Base-by-base conservation (phyloP, 2,797 vertebrate genomes). In the Antennarius maculatus region DNA sequence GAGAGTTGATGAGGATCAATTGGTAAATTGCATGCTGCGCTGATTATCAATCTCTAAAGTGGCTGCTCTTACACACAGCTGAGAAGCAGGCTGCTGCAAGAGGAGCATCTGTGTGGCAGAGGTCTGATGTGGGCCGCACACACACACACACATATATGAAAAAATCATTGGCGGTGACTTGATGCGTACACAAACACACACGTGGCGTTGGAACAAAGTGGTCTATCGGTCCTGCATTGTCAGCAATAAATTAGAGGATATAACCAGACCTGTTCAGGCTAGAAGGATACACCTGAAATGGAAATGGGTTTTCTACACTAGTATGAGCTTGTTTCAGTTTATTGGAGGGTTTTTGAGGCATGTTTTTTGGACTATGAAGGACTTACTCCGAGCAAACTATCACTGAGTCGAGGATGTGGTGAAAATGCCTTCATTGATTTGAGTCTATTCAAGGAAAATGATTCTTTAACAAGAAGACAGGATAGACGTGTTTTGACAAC, bases 1-100 rank as follows among this genome's bases (percentile, higher is more conserved):
- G 61, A 66, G 64, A 81, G 65, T 57, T 89, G 86, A 88, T 88
- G 70, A 63, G 60, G 86, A 88, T 92, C 90, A 91, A 87, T 89
- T 88, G 87, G 79, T 82, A 87, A 90, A 92, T 91, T 75, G 87
- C 80, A 89, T 68, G 83, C 69, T 68, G 54, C 71, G 71, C 74
- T 87, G 79, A 91, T 91, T 90, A 80, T 72, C 57, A 77, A 85
- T 88, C 81, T 55, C 73, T 77, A 76, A 71, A 81, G 70, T 48
- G 67, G 58, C 69, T 63, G 79, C 50, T 72, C 51, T 61, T 64
- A 71, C 54, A 53, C 64, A 62, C 71, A 60, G 60, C 69, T 74
- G 53, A 70, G 61, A 48, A 47, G 42, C 59, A 78, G 57, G 39
- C 60, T 4, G 52, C 37, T 29, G 64, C 8, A 39, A 7, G 2